These are phyloP conservation scores for Callocephalon fimbriatum DNA, from an alignment of 2,113 vertebrate species.

Conservation along the genomic window DNA sequence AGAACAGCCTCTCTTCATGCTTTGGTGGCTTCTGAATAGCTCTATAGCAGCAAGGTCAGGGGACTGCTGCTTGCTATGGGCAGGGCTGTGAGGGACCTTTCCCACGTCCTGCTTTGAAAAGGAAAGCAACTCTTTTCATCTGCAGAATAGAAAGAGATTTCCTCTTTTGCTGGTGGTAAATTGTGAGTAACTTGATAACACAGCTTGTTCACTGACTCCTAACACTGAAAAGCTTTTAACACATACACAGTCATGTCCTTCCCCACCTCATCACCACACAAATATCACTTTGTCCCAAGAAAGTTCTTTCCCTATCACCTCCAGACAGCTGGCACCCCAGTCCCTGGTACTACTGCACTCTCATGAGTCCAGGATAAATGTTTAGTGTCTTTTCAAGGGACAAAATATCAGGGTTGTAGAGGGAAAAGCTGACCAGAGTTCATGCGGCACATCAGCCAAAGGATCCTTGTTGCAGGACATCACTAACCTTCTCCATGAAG, in stretches of 20 bases:
- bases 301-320: not conserved
- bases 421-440: not conserved
- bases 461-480: not conserved
- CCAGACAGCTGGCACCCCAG: not conserved
- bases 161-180: not conserved
- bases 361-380: not conserved
- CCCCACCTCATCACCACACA: not conserved
- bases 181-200: not conserved
- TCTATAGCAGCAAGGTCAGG: not conserved
- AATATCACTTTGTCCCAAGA: not conserved
- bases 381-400: not conserved
- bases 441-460: not conserved
- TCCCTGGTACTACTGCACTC: not conserved
- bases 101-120: not conserved
- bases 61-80: not conserved
- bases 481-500: not conserved
- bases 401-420: not conserved
- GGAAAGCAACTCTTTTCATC: not conserved
- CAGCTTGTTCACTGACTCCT: not conserved
- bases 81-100: not conserved
- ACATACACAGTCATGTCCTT: accelerated
- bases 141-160: not conserved
- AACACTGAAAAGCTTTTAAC: not conserved
- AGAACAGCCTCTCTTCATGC: not conserved
- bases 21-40: not conserved